A percentile compares a stretch with the other conserved stretches of the same genome.
These are phyloP conservation scores for Valencia hispanica DNA, from an alignment of 2,797 vertebrate genomes.

Conservation along the genomic window DNA sequence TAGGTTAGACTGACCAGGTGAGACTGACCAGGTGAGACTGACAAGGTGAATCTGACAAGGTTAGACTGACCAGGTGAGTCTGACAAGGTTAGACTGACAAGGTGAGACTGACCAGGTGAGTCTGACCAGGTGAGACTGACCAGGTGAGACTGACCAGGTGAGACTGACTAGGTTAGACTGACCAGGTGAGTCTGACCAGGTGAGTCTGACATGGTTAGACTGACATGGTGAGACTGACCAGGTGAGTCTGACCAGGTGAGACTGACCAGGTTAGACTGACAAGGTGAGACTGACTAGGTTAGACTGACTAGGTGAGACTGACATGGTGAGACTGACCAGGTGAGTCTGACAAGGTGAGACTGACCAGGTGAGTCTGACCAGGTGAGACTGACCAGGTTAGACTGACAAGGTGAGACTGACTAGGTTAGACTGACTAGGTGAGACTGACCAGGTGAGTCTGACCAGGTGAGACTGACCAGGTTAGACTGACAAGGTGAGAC, in stretches of 20 bases:
- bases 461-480: slow-evolving; percentile 46
- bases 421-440: slow-evolving; percentile 17
- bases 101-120: no score
- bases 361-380: slow-evolving; percentile 51
- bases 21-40: slow-evolving; percentile 8
- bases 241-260: slow-evolving; percentile 45
- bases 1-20: slow-evolving; percentile 23
- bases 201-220: slow-evolving; percentile 50
- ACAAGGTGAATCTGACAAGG: slow-evolving; percentile 45
- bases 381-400: slow-evolving; percentile 57
- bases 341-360: slow-evolving; percentile 48
- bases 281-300: slow-evolving; percentile 42
- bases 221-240: slow-evolving; percentile 45
- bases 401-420: not conserved
- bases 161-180: slow-evolving; percentile 43
- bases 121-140: no score
- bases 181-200: not conserved
- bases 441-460: slow-evolving; percentile 36
- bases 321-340: slow-evolving; percentile 44
- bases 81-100: slow-evolving; percentile 52
- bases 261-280: not conserved
- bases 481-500: slow-evolving; percentile 24
- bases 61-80: slow-evolving; percentile 47
- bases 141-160: slow-evolving; percentile 41
- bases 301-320: slow-evolving; percentile 50